Percentiles rank a stretch among this genome's conserved stretches.
Conservation (phyloP, 2,113 vertebrate species). For the Aspidoscelis tigris region DNA sequence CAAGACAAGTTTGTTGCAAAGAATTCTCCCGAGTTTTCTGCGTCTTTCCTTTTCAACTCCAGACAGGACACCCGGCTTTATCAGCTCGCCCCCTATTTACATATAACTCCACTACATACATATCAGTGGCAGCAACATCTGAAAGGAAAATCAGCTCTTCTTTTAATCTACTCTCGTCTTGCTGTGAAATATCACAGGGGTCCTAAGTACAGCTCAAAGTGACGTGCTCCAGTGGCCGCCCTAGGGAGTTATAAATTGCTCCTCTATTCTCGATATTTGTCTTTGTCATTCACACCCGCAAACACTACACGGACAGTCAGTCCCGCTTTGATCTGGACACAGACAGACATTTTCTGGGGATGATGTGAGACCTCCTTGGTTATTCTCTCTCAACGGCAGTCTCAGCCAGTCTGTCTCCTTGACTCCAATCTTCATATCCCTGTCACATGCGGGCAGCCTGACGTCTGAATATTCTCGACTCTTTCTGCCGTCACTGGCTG, state of each 20-base stretch:
- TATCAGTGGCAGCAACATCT: neutral
- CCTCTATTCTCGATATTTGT: fast-evolving
- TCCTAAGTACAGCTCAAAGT: fast-evolving
- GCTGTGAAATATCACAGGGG: neutral
- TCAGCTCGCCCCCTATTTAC: neutral
- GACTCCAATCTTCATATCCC: constrained; percentile 10
- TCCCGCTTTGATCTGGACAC: constrained; percentile 6
- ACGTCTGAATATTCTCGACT: neutral
- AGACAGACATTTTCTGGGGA: neutral
- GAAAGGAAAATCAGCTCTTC: neutral
- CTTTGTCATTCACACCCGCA: constrained; percentile 17
- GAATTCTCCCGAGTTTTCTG: neutral
- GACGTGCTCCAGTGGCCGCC: neutral
- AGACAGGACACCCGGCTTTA: neutral
- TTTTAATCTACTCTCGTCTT: neutral
- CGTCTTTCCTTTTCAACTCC: fast-evolving
- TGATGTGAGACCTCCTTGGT: neutral
- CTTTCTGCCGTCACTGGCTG: neutral
- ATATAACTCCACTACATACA: neutral
- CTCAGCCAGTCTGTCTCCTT: constrained; percentile 24
- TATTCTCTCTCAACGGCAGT: neutral
- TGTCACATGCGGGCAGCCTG: neutral
- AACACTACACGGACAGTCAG: neutral
- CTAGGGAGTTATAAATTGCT: neutral
- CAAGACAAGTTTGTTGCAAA: neutral